A percentile compares a stretch with the other conserved stretches of the same genome.
Conservation (phyloP, 92 coral and sea anemone species). For the Palythoa grandiflora region DNA sequence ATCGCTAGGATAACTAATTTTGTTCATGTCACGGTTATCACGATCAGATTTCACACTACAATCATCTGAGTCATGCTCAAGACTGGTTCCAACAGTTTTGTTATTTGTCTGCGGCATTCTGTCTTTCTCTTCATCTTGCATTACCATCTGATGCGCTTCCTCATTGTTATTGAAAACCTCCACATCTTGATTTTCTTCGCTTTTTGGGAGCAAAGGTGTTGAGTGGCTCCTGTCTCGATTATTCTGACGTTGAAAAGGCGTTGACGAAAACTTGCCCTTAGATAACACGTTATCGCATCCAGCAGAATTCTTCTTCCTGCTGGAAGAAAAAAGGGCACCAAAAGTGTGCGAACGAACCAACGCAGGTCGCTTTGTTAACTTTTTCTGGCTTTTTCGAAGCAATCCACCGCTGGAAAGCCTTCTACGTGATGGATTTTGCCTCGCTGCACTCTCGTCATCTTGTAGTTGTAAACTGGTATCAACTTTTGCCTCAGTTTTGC, state of each 20-base stretch:
- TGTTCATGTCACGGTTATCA: slow-evolving; percentile 1
- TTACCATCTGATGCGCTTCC: neutral
- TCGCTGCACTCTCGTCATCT: neutral
- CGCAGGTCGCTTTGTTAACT: neutral
- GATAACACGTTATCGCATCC: neutral
- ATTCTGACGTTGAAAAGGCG: neutral
- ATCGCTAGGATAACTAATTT: neutral
- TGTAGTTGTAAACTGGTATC: neutral
- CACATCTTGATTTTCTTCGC: slow-evolving; percentile 4
- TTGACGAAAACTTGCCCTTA: neutral
- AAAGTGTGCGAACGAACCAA: slow-evolving; percentile 33
- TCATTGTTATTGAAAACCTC: neutral
- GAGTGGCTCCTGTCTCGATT: slow-evolving; percentile 29
- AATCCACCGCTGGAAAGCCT: slow-evolving; percentile 38
- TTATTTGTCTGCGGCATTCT: neutral
- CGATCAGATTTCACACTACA: slow-evolving; percentile 24
- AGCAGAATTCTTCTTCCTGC: neutral
- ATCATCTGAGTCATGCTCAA: neutral
- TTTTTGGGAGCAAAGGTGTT: neutral
- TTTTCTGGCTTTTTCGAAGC: slow-evolving; percentile 38
- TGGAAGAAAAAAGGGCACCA: slow-evolving; percentile 4
- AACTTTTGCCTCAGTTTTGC: neutral
- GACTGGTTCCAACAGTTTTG: neutral
- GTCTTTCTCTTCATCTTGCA: neutral
- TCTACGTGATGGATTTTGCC: slow-evolving; percentile 33